phyloP scores from a whole-genome alignment of 2,113 vertebrate species.

The Phoenicopterus ruber region DNA sequence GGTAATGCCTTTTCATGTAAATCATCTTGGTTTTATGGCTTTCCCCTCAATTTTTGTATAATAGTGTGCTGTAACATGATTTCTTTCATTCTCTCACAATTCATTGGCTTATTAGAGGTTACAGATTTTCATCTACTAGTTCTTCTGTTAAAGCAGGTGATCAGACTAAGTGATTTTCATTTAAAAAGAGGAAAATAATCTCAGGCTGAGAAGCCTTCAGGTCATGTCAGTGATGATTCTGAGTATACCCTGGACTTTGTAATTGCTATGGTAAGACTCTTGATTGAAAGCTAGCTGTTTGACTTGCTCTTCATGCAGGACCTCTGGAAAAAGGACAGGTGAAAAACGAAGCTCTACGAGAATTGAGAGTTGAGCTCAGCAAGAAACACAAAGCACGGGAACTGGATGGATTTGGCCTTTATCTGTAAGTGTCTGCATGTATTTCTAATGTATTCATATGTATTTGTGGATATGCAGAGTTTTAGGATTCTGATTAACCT shows the following conservation, averaged over 20 bases:
- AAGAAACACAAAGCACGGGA: slow-evolving; percentile 93
- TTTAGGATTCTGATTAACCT: background rate
- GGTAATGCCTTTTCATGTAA: background rate
- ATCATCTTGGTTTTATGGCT: background rate
- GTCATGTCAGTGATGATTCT: background rate
- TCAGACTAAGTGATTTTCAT: background rate
- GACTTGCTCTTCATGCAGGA: slow-evolving; percentile 71
- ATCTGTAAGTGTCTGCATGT: slow-evolving; percentile 79
- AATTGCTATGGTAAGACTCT: background rate
- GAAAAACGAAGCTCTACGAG: slow-evolving; percentile 92
- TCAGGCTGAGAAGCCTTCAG: background rate
- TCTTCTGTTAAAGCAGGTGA: background rate
- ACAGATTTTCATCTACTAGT: background rate
- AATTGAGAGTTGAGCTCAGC: slow-evolving; percentile 93
- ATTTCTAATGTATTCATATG: background rate
- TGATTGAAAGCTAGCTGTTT: background rate
- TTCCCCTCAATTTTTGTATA: background rate
- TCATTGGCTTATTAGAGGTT: background rate
- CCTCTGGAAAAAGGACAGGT: slow-evolving; percentile 97
- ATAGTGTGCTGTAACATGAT: background rate
- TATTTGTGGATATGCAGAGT: background rate
- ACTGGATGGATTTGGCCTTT: slow-evolving; percentile 94
- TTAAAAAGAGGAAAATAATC: background rate
- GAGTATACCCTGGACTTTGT: background rate
- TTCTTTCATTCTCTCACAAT: background rate